phyloP scores from a whole-genome alignment of 2,113 vertebrate species.

The Holacanthus passer region DNA sequence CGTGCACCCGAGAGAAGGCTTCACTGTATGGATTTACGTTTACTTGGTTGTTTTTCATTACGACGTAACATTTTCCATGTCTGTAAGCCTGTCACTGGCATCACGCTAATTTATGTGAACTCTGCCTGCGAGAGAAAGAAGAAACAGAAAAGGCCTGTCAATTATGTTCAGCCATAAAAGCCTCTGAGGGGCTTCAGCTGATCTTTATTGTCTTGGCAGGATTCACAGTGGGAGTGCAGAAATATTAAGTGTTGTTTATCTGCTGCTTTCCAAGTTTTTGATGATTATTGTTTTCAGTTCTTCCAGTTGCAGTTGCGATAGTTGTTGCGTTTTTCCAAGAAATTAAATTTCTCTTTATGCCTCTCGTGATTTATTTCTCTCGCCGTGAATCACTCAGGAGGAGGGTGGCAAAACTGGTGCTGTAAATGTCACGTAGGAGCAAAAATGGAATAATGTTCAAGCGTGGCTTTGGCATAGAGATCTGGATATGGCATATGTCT shows the following conservation, averaged over 20 bases:
- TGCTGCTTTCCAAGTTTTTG: constrained; percentile 69
- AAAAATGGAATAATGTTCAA: constrained; percentile 29
- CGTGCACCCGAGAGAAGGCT: constrained; percentile 47
- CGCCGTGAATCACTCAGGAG: constrained; percentile 29
- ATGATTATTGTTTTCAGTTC: constrained; percentile 69
- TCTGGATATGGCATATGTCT: constrained; percentile 20
- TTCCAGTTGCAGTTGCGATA: constrained; percentile 60
- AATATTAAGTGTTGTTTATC: constrained; percentile 81
- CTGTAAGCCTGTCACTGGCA: constrained; percentile 66
- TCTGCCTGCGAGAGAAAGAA: constrained; percentile 64
- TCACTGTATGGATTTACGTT: constrained; percentile 67
- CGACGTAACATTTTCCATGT: constrained; percentile 74
- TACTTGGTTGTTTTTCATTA: constrained; percentile 63
- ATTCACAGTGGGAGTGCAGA: constrained; percentile 63
- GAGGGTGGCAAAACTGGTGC: background rate
- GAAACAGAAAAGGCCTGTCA: constrained; percentile 69
- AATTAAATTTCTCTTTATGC: constrained; percentile 49
- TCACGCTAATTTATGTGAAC: constrained; percentile 73
- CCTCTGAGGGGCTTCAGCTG: constrained; percentile 62
- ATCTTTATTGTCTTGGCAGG: constrained; percentile 76
- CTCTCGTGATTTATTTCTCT: constrained; percentile 40
- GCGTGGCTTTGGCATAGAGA: constrained; percentile 20
- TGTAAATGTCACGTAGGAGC: constrained; percentile 26
- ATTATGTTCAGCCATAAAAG: constrained; percentile 76
- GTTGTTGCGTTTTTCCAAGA: constrained; percentile 59